A percentile compares a stretch with the other conserved stretches of the same genome.
phyloP scores from a whole-genome alignment of 2,113 vertebrate genomes.

The Acanthisitta chloris region DNA sequence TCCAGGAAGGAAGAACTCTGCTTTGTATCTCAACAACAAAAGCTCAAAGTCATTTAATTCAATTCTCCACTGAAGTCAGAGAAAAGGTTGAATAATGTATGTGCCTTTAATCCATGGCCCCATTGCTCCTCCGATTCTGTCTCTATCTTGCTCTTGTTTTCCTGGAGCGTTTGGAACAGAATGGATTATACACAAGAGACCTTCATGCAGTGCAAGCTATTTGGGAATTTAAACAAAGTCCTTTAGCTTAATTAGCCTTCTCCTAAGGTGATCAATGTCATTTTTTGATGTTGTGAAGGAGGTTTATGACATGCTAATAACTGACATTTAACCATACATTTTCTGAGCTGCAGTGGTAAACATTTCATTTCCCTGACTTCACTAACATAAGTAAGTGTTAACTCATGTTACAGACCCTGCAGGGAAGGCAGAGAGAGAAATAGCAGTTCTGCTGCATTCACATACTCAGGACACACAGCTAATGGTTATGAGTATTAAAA shows the following conservation, averaged over 20 bases:
- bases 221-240: slow-evolving; percentile 10
- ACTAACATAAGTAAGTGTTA: not conserved
- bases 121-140: not conserved
- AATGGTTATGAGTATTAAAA: not conserved
- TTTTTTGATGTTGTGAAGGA: not conserved
- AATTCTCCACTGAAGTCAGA: not conserved
- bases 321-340: not conserved
- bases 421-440: not conserved
- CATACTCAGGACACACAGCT: not conserved
- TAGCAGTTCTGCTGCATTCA: not conserved
- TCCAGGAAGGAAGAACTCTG: not conserved
- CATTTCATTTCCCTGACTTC: not conserved
- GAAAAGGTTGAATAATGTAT: slow-evolving; percentile 14
- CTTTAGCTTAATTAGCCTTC: slow-evolving; percentile 16
- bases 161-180: not conserved
- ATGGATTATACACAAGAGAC: not conserved
- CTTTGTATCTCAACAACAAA: not conserved
- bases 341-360: not conserved
- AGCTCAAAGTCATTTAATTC: not conserved
- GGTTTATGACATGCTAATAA: not conserved
- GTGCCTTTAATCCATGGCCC: not conserved
- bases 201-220: not conserved
- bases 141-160: not conserved
- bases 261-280: not conserved
- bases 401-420: not conserved